phyloP scores from a whole-genome alignment of 1,140 invertebrate genomes.

The Bombus sylvicola region DNA sequence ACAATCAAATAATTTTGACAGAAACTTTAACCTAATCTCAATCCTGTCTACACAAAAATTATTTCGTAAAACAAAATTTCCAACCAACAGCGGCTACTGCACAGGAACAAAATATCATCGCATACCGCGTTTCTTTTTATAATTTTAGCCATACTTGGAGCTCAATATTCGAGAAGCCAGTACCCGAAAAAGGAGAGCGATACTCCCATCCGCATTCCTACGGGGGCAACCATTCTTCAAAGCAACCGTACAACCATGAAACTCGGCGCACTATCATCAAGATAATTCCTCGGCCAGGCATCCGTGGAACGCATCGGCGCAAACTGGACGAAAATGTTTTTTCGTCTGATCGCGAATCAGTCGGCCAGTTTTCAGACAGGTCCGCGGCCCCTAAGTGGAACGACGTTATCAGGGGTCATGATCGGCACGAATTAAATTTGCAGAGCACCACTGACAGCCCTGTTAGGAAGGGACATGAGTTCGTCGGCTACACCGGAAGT shows the following conservation, averaged over 20 bases:
- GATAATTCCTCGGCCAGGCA: constrained; percentile 13
- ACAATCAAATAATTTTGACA: no score
- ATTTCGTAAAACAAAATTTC: not conserved
- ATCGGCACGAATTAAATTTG: constrained; percentile 67
- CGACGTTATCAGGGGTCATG: constrained; percentile 57
- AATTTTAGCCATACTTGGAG: not conserved
- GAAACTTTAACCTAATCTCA: not conserved
- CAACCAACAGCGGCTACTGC: not conserved
- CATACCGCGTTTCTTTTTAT: not conserved
- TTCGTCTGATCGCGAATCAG: not conserved
- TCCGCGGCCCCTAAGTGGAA: constrained; percentile 19
- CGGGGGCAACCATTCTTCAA: constrained; percentile 10
- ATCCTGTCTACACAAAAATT: not conserved
- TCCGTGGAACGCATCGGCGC: not conserved
- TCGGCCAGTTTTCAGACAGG: constrained; percentile 10
- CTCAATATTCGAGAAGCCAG: not conserved
- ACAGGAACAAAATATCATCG: not conserved
- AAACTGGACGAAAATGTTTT: constrained; percentile 17
- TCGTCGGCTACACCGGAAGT: constrained; percentile 70
- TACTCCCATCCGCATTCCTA: constrained; percentile 17
- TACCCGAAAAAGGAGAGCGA: constrained; percentile 16
- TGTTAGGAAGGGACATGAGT: constrained; percentile 41
- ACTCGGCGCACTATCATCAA: constrained; percentile 24
- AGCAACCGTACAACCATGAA: constrained; percentile 4
- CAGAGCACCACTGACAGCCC: constrained; percentile 48